Evolutionary conservation across 2,113 vertebrate species (phyloP), one percentile per base, ranked within the genome.

Genomic region (Amphiprion ocellaris): DNA sequence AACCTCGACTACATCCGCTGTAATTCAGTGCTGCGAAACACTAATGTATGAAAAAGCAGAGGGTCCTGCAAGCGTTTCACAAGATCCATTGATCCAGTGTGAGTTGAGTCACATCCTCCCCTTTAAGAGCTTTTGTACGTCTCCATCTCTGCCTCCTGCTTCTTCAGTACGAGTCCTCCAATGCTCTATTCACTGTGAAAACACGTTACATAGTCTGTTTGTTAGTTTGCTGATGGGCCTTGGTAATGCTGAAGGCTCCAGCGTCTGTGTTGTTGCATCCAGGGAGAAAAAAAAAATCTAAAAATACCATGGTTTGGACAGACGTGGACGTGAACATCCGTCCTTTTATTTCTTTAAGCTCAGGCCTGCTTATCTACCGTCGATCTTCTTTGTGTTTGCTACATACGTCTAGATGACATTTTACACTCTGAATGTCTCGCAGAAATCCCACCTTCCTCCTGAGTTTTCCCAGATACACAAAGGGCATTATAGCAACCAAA

Each of bases 101-200:
- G 50, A 68, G 69, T 58, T 87, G 77, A 84, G 69, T 86, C 87
- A 89, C 12, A 82, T 74, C 72, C 69, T 26, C 44, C 56, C 41
- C 46, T 75, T 69, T n/a, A 33, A 86, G 69, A 54, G n/a, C 85
- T 83, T 69, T 74, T 1, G 39, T 73, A 47, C 10, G 19, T 69
- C 46, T 61, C 16, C 1, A 6, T 56, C 33, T 78, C 60, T 17
- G 58, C 75, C 77, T 87, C 74, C 82, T 74, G 69, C 46, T 79
- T 17, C 47, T 66, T 58, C 10, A 70, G 8, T 30, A 5, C 0
- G 0, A 55, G 54, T 53, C 60, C 47, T 69, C 14, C 56, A 46
- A 7, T 6, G 46, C 56, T 62, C 62, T 37, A 58, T 72, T 81
- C 70, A 69, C 1, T 10, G 11, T 54, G 23, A 75, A 78, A 79